Evolutionary conservation across 2,797 vertebrate genomes (phyloP).

Genomic region (Crenuchus spilurus): DNA sequence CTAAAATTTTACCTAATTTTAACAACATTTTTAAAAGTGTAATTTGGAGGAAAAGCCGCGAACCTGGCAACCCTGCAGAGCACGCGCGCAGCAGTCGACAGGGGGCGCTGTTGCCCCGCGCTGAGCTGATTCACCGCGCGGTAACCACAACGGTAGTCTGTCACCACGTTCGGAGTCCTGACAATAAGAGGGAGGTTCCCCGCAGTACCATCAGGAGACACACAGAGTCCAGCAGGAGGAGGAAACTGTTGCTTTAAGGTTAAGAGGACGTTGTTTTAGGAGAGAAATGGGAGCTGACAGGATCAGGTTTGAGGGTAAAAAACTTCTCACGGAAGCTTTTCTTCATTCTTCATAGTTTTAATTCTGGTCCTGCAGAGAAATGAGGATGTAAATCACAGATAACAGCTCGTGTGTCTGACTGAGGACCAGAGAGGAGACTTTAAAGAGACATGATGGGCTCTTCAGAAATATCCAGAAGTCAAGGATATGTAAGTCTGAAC

Average conservation of each 20-base stretch:
- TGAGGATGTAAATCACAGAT: no score
- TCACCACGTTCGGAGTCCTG: constrained; percentile 50
- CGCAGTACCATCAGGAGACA: constrained; percentile 12
- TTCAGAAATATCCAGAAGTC: constrained; percentile 31
- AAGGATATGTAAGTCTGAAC: constrained; percentile 41
- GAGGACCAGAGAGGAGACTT: no score
- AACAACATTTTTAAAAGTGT: no score
- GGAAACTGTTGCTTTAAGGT: background rate
- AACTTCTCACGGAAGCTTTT: background rate
- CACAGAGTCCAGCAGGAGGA: background rate
- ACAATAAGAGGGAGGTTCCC: constrained; percentile 54
- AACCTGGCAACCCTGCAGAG: no score
- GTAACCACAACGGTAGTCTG: constrained; percentile 54
- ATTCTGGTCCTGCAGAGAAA: no score
- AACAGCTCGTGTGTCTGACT: no score
- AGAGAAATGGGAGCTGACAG: background rate
- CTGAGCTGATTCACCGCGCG: constrained; percentile 9
- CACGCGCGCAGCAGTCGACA: background rate
- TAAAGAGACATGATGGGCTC: constrained; percentile 9
- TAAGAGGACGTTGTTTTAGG: background rate
- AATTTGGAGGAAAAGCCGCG: no score
- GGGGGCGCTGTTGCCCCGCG: constrained; percentile 42
- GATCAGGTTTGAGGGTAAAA: constrained; percentile 1
- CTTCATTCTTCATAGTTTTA: background rate
- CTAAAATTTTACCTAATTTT: no score